Conservation (phyloP, 1,140 invertebrate genomes). For the Drosophila takahashii region DNA sequence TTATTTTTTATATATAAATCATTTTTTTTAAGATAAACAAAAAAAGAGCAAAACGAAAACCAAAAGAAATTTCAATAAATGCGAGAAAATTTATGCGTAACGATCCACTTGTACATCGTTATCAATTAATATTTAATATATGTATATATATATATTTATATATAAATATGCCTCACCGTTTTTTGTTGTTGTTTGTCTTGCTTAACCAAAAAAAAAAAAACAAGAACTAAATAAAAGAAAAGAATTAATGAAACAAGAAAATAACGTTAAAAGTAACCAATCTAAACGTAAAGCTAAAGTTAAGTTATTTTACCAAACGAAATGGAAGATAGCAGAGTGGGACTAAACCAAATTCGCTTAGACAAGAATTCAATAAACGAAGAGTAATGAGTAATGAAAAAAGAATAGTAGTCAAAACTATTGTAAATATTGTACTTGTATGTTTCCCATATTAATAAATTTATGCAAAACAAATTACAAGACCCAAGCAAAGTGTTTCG, state of each 20-base stretch:
- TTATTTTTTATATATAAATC: slow-evolving; percentile 77
- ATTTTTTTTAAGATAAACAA: slow-evolving; percentile 48
- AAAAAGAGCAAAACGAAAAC: slow-evolving; percentile 40
- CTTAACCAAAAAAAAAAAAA: slow-evolving; percentile 48
- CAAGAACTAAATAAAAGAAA: neutral
- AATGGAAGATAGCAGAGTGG: slow-evolving; percentile 20
- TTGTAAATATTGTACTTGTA: slow-evolving; percentile 79
- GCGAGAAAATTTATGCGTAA: slow-evolving; percentile 53
- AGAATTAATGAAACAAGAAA: slow-evolving; percentile 12
- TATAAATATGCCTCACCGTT: slow-evolving; percentile 9
- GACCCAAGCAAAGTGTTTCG: slow-evolving; percentile 6
- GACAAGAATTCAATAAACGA: slow-evolving; percentile 31
- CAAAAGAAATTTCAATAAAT: slow-evolving; percentile 64
- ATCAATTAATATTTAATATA: slow-evolving; percentile 8
- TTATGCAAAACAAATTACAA: slow-evolving; percentile 49
- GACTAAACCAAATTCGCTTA: slow-evolving; percentile 46
- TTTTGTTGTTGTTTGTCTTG: slow-evolving; percentile 40
- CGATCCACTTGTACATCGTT: slow-evolving; percentile 26
- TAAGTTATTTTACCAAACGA: slow-evolving; percentile 41
- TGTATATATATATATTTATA: neutral
- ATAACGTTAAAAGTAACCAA: slow-evolving; percentile 28
- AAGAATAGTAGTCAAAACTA: slow-evolving; percentile 41
- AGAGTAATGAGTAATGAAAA: slow-evolving; percentile 1
- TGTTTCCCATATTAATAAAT: slow-evolving; percentile 71
- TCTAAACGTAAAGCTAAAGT: slow-evolving; percentile 18